phyloP scores from a whole-genome alignment of 2,797 vertebrate species.

The Muscicapa striata region DNA sequence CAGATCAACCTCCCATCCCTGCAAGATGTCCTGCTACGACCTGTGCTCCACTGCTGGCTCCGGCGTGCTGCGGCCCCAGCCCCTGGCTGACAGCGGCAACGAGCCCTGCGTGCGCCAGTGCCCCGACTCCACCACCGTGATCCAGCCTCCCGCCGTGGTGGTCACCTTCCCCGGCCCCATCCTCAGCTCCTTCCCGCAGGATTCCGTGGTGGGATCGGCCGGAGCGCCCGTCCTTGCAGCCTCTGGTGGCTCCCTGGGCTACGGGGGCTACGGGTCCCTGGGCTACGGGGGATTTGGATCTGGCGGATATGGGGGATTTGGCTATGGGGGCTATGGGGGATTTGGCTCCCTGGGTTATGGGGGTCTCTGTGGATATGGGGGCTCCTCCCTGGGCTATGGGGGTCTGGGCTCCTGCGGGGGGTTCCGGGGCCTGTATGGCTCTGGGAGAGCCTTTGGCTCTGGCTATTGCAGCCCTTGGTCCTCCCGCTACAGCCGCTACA shows the following conservation, averaged over 20 bases:
- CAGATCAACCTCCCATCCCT: too few relatives aligned
- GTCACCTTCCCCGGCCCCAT: background rate
- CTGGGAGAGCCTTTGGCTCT: too few relatives aligned
- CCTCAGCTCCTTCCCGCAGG: constrained; percentile 5
- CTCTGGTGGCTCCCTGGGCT: background rate
- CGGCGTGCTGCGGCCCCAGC: background rate
- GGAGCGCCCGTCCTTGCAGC: background rate
- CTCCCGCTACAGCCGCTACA: background rate
- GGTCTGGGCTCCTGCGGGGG: background rate
- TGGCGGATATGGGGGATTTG: too few relatives aligned
- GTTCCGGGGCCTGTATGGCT: too few relatives aligned
- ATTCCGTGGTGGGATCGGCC: background rate
- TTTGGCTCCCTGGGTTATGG: background rate
- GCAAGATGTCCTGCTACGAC: too few relatives aligned
- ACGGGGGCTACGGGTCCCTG: too few relatives aligned
- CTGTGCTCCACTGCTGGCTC: background rate
- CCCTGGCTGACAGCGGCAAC: background rate
- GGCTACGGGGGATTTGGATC: too few relatives aligned
- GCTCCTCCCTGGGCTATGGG: background rate
- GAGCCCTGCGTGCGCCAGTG: too few relatives aligned
- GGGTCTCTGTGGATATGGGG: background rate
- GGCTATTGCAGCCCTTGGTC: background rate
- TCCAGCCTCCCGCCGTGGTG: background rate
- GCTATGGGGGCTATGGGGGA: too few relatives aligned
- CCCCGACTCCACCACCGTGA: background rate